Evolutionary conservation across 2,797 vertebrate species (phyloP), one percentile per base, ranked within the genome.

Genomic region (Gallinago stenura): DNA sequence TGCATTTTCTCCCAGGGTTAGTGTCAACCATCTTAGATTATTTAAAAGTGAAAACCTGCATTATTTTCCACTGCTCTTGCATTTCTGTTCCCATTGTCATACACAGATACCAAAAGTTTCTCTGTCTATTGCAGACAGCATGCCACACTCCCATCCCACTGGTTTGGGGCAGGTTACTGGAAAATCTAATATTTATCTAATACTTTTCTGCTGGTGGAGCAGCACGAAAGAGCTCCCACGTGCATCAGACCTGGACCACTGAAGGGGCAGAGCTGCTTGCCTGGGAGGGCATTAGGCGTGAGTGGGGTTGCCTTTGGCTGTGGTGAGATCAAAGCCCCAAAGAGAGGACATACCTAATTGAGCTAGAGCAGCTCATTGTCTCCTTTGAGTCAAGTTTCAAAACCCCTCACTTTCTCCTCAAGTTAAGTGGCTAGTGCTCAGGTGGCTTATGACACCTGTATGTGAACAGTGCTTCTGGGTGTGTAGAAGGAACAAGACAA

Each of bases 381-480:
- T 19, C 10, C 9, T 31, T 85, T 35, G 15, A 48, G 33, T 26
- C 31, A 41, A 25, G 13, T 76, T 84, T 70, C 31, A 31, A 22
- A 87, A 13, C 3, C 37, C 7, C 21, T 35, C 4, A 7, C 35
- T 45, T 58, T 65, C 57, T 56, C 14, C 28, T 73, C 50, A 53
- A 46, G 19, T 50, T 60, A 50, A 17, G 41, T 71, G n/a, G 46
- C 30, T 66, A 83, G 78, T n/a, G 41, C 57, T 79, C 45, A 39
- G n/a, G 31, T 22, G 20, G 22, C 30, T 83, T 58, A 1, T 66
- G 53, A 39, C 37, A 53, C 45, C 70, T 64, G 35, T 22, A 50
- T 30, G 1, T 4, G 30, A 84, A 28, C 0, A 0, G 37, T 46
- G 25, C 15, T 70, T 37, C 22, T 41, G 17, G 10, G 7, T 46